phyloP scores from a whole-genome alignment of 2,888 invertebrate genomes.

The Watsonalla binaria region DNA sequence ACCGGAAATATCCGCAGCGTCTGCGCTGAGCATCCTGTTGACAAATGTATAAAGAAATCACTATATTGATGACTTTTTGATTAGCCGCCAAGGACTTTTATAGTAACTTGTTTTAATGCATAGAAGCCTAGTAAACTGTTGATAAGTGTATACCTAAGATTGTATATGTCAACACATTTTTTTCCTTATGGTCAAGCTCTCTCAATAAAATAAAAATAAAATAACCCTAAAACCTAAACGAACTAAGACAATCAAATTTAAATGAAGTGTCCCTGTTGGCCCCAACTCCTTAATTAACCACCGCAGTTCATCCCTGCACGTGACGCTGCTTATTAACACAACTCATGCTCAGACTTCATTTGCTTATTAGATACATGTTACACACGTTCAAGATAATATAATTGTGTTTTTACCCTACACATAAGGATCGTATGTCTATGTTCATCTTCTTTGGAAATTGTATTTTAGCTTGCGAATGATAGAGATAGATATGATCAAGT shows the following conservation, averaged over 20 bases:
- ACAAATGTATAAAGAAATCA: background rate
- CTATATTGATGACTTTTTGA: background rate
- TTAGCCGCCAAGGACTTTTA: background rate
- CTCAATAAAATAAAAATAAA: no score
- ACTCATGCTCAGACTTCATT: constrained; percentile 6
- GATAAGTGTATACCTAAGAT: background rate
- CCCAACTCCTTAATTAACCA: constrained; percentile 56
- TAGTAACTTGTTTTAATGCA: no score
- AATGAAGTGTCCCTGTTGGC: constrained; percentile 7
- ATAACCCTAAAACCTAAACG: background rate
- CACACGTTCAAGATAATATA: background rate
- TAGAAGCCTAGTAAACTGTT: background rate
- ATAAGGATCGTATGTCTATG: no score
- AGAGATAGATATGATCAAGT: no score
- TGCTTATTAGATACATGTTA: background rate
- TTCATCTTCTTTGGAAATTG: no score
- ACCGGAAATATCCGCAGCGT: constrained; percentile 84
- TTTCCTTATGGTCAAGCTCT: no score
- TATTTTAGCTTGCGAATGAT: no score
- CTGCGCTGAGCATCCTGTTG: constrained; percentile 64
- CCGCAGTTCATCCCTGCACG: constrained; percentile 56
- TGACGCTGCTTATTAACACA: constrained; percentile 40
- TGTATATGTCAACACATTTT: no score
- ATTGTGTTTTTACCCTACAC: background rate
- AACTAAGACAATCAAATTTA: constrained; percentile 6